A percentile compares a stretch with the other conserved stretches of the same genome.
Evolutionary conservation across 2,888 invertebrate species (phyloP).

Genomic region (Resseliella maxima): DNA sequence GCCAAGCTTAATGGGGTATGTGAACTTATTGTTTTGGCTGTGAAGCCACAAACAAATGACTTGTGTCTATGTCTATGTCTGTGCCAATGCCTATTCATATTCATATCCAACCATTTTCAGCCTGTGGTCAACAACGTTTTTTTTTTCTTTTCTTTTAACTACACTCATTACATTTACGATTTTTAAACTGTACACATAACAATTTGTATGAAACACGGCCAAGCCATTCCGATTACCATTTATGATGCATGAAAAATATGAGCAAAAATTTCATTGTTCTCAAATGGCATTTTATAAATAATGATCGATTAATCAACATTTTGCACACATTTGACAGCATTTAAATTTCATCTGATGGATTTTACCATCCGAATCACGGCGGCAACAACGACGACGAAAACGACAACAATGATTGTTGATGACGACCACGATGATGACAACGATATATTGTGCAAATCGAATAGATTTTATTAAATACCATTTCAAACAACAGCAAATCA

Average conservation of each 20-base stretch:
- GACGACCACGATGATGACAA: background rate
- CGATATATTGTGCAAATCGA: background rate
- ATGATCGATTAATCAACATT: conserved; percentile 30
- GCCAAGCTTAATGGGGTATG: conserved; percentile 41
- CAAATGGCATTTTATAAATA: conserved; percentile 18
- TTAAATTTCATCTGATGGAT: background rate
- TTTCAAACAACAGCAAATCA: background rate
- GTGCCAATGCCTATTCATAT: no score
- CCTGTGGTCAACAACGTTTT: no score
- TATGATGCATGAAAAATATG: conserved; percentile 29
- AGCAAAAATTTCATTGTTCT: conserved; percentile 32
- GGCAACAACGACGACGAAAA: no score
- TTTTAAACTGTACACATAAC: no score
- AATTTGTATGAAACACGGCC: background rate
- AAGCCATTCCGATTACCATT: background rate
- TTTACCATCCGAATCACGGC: no score
- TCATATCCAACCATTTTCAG: no score
- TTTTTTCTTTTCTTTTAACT: no score
- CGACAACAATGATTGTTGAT: background rate
- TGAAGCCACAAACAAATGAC: background rate
- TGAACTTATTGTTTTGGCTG: background rate
- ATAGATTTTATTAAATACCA: background rate
- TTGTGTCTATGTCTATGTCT: no score
- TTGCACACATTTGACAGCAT: background rate
- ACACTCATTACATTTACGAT: no score